phyloP scores from a whole-genome alignment of 1,140 invertebrate species.

The Neodiprion pinetum region DNA sequence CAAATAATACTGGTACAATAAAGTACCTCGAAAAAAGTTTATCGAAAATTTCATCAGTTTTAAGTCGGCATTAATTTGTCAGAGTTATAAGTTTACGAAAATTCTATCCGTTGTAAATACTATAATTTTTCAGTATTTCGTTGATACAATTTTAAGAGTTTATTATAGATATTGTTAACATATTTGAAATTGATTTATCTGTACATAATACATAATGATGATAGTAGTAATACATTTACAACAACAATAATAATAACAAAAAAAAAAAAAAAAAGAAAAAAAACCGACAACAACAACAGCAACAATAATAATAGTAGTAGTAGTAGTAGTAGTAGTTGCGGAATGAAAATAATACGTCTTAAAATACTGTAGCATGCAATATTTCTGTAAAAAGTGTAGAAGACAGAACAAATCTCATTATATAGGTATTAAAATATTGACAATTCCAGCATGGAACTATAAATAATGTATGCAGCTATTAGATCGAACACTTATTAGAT shows the following conservation, averaged over 20 bases:
- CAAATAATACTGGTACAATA: not conserved
- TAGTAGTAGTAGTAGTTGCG: too few species aligned
- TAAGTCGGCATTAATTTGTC: not conserved
- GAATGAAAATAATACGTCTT: too few species aligned
- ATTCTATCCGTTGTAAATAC: conserved; percentile 1
- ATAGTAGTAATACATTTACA: too few species aligned
- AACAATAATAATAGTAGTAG: too few species aligned
- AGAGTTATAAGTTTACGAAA: not conserved
- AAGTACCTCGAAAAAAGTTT: conserved; percentile 1
- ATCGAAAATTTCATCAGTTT: not conserved
- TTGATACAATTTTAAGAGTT: conserved; percentile 13
- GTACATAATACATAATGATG: conserved; percentile 11
- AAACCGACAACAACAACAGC: too few species aligned
- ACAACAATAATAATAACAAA: too few species aligned
- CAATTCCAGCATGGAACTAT: not conserved
- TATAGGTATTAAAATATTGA: not conserved
- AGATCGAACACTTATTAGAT: too few species aligned
- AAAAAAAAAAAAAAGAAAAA: too few species aligned
- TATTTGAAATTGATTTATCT: conserved; percentile 20
- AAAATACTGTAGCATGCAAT: too few species aligned
- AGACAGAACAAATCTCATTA: not conserved
- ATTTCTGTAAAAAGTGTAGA: not conserved
- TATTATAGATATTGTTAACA: conserved; percentile 8
- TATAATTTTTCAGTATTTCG: conserved; percentile 15
- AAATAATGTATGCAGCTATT: too few species aligned